Conservation (phyloP, 2,797 vertebrate species). For the Prionace glauca region DNA sequence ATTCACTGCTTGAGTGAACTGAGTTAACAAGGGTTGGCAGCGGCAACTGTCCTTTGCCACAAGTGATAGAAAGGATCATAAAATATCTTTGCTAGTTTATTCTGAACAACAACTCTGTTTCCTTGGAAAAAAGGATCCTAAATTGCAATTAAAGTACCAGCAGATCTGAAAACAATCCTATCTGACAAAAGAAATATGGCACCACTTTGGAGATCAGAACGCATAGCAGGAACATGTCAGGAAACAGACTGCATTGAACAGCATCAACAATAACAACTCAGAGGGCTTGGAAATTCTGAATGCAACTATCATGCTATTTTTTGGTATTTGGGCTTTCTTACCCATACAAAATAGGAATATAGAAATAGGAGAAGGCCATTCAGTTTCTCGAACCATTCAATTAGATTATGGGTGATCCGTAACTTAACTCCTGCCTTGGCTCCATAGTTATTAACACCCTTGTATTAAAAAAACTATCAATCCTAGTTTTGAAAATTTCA, state of each 20-base stretch:
- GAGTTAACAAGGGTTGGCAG: neutral
- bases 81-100: neutral
- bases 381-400: neutral
- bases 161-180: neutral
- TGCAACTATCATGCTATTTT: neutral
- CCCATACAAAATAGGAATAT: neutral
- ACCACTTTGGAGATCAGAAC: neutral
- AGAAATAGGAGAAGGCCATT: neutral
- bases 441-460: neutral
- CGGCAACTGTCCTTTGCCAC: neutral
- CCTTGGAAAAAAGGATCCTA: neutral
- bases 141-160: neutral
- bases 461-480: neutral
- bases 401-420: neutral
- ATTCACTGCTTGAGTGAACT: neutral
- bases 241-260: neutral
- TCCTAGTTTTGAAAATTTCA: neutral
- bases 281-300: neutral
- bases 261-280: neutral
- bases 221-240: neutral
- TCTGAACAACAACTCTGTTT: conserved; percentile 17
- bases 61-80: neutral
- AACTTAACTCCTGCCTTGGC: too few relatives aligned
- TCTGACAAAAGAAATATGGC: neutral
- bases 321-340: neutral